A percentile compares a stretch with the other conserved stretches of the same genome.
phyloP scores from a whole-genome alignment of 2,797 vertebrate species.

The Mus caroli region DNA sequence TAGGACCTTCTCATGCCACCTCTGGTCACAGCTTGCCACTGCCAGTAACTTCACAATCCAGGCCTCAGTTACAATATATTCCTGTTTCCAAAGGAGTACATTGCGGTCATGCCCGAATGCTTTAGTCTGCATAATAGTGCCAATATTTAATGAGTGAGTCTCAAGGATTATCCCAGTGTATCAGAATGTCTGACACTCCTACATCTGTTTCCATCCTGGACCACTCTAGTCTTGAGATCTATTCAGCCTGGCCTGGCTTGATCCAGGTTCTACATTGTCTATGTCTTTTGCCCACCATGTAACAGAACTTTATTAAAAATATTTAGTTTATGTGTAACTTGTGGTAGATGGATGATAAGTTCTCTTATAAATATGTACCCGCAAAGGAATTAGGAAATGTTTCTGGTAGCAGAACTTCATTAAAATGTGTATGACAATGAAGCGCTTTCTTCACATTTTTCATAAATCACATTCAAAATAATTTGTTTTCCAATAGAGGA shows the following conservation, averaged over 20 bases:
- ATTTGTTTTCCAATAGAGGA: conserved; percentile 33
- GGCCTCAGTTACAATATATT: neutral
- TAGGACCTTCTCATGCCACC: neutral
- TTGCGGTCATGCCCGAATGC: neutral
- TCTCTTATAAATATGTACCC: neutral
- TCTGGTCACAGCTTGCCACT: neutral
- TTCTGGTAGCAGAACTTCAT: neutral
- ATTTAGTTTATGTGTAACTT: neutral
- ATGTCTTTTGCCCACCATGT: neutral
- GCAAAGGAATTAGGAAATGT: neutral
- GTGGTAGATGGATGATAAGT: neutral
- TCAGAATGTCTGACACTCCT: neutral
- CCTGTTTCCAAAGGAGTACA: neutral
- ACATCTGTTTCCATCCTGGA: neutral
- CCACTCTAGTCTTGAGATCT: neutral
- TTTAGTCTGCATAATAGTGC: neutral
- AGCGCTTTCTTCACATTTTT: neutral
- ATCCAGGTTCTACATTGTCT: neutral
- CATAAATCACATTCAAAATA: neutral
- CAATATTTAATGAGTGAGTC: neutral
- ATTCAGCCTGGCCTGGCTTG: neutral
- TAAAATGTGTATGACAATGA: neutral
- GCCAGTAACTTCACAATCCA: neutral
- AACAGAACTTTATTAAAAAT: neutral
- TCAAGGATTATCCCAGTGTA: neutral